phyloP scores from a whole-genome alignment of 1,140 invertebrate species.

The Listronotus oregonensis region DNA sequence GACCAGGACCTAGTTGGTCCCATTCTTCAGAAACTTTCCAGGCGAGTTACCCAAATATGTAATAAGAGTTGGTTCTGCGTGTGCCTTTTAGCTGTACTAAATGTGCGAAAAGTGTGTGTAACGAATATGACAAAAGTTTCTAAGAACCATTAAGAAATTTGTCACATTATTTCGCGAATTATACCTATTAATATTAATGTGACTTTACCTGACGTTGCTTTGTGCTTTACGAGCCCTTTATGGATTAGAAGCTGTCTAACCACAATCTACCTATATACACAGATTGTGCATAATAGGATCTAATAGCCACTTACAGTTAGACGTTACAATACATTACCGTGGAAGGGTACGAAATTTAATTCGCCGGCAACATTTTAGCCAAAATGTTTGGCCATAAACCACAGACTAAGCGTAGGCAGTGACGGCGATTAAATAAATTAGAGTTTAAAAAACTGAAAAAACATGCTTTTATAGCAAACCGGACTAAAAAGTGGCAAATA shows the following conservation, averaged over 20 bases:
- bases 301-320: constrained; percentile 29
- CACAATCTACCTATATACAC: constrained; percentile 21
- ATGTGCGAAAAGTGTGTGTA: no score
- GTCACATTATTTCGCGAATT: constrained; percentile 15
- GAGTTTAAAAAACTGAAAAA: no score
- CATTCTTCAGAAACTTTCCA: no score
- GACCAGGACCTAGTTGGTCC: no score
- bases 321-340: constrained; percentile 26
- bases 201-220: constrained; percentile 24
- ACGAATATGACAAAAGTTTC: no score
- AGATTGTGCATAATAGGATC: constrained; percentile 25
- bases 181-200: constrained; percentile 22
- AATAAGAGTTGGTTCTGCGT: no score
- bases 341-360: constrained; percentile 15
- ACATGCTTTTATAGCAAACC: no score
- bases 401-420: background rate
- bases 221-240: constrained; percentile 15
- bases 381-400: constrained; percentile 1
- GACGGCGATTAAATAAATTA: background rate
- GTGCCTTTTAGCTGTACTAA: no score
- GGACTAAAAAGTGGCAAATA: no score
- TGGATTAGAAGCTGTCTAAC: constrained; percentile 21
- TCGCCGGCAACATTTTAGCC: constrained; percentile 2
- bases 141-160: constrained; percentile 4
- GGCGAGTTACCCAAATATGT: no score